Conservation (phyloP, 2,797 vertebrate genomes). For the Lacerta bilineata region DNA sequence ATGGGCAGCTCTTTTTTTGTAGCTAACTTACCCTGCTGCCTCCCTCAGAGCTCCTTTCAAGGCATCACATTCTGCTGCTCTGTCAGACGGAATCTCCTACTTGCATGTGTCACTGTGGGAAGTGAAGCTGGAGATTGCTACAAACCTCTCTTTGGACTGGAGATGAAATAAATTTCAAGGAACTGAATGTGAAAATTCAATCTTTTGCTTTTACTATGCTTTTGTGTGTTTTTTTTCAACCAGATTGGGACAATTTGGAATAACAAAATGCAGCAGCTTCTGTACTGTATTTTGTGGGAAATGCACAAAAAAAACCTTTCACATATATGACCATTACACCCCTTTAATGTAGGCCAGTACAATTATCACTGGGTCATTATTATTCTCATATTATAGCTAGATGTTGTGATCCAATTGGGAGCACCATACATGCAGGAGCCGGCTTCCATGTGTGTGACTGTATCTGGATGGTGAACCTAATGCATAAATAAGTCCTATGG, state of each 20-base stretch:
- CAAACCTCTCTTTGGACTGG: neutral
- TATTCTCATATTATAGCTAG: neutral
- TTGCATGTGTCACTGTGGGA: neutral
- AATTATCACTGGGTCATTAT: neutral
- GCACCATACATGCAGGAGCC: no score
- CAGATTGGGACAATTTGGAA: neutral
- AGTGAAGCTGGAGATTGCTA: neutral
- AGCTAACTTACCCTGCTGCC: neutral
- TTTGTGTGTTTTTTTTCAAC: neutral
- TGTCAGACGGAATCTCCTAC: neutral
- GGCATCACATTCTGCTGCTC: neutral
- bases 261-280: neutral
- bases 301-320: neutral
- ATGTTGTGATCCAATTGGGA: neutral
- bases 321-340: neutral
- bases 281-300: no score
- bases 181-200: neutral
- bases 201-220: neutral
- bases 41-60: slow-evolving; percentile 6
- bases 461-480: no score
- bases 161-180: neutral
- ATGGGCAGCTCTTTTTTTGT: neutral
- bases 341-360: neutral
- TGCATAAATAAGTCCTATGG: neutral
- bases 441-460: neutral